phyloP scores from a whole-genome alignment of 2,797 vertebrate species.

The Poeciliopsis infans region DNA sequence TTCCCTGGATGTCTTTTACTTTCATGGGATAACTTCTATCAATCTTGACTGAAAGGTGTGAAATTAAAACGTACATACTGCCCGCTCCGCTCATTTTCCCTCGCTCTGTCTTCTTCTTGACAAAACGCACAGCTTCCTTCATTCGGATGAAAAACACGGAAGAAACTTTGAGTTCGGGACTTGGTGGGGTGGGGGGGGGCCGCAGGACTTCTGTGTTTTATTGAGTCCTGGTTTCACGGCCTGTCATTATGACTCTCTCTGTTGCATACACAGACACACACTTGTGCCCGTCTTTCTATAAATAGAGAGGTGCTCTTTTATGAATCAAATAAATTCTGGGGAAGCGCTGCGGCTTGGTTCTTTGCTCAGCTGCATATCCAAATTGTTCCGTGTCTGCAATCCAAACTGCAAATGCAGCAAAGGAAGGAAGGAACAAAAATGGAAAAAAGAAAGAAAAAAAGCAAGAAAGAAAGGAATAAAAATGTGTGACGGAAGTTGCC shows the following conservation, averaged over 20 bases:
- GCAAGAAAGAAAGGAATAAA: neutral
- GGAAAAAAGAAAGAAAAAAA: neutral
- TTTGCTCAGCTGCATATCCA: constrained; percentile 15
- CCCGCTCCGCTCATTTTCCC: constrained; percentile 10
- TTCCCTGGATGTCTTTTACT: neutral
- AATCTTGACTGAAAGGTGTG: constrained; percentile 43
- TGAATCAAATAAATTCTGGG: constrained; percentile 22
- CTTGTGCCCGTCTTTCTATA: constrained; percentile 33
- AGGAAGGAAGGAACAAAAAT: neutral
- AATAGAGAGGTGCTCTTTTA: constrained; percentile 26
- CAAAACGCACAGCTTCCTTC: constrained; percentile 29
- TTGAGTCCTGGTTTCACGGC: constrained; percentile 45
- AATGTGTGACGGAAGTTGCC: neutral
- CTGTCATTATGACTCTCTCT: constrained; percentile 56
- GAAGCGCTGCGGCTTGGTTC: neutral
- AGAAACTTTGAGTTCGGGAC: neutral
- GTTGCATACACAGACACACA: constrained; percentile 30
- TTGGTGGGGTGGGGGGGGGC: too few species aligned
- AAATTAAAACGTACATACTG: constrained; percentile 41
- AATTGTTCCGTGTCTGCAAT: neutral
- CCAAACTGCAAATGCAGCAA: neutral
- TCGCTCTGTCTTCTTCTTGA: neutral
- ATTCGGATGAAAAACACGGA: constrained; percentile 31
- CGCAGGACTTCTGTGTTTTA: constrained; percentile 50
- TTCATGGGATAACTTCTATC: constrained; percentile 4